These are phyloP conservation scores for Prorops nasuta DNA, from an alignment of 1,140 invertebrate species.

Conservation along the genomic window DNA sequence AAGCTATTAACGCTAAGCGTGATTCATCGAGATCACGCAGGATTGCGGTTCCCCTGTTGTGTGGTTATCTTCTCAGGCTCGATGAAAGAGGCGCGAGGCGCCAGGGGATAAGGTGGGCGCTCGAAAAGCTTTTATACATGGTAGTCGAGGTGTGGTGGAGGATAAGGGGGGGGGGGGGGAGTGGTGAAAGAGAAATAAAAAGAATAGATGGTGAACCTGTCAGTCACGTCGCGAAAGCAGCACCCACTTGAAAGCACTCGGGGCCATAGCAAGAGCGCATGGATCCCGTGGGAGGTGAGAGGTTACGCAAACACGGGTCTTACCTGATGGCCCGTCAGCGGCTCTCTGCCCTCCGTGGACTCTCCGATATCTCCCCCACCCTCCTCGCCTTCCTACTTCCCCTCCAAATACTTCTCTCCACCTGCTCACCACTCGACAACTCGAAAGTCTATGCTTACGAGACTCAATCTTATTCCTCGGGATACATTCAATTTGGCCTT, in stretches of 20 bases:
- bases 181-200: constrained; percentile 18
- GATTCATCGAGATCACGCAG: constrained; percentile 10
- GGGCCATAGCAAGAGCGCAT: constrained; percentile 23
- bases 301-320: constrained; percentile 51
- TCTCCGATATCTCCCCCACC: too few relatives aligned
- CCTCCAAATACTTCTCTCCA: too few relatives aligned
- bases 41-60: neutral
- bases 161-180: too few relatives aligned
- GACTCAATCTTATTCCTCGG: too few relatives aligned
- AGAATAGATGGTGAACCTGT: constrained; percentile 36
- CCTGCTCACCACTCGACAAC: too few relatives aligned
- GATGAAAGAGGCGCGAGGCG: too few relatives aligned
- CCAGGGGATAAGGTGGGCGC: too few relatives aligned
- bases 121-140: constrained; percentile 43
- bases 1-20: constrained; percentile 28
- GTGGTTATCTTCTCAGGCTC: too few relatives aligned
- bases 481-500: too few relatives aligned
- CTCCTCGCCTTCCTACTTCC: too few relatives aligned
- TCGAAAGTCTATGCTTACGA: too few relatives aligned
- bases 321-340: constrained; percentile 53
- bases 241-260: constrained; percentile 30
- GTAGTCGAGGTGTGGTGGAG: too few relatives aligned
- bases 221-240: constrained; percentile 33
- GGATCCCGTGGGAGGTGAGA: constrained; percentile 47
- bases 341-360: constrained; percentile 26